Conservation (phyloP, 2,113 vertebrate genomes). For the Carettochelys insculpta region DNA sequence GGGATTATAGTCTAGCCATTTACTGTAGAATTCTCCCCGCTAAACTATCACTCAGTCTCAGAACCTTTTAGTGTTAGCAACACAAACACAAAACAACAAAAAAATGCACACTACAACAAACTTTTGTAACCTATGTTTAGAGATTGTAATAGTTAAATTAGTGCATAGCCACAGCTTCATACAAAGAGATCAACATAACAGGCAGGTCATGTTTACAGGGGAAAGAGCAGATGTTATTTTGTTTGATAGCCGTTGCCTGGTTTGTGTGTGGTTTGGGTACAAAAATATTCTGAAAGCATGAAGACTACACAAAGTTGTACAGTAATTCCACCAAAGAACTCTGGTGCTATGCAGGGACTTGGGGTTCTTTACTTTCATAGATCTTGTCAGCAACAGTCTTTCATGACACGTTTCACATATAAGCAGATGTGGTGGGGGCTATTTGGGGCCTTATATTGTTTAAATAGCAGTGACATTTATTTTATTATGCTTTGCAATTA, state of each 20-base stretch:
- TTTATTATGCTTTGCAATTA: not conserved
- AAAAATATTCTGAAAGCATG: not conserved
- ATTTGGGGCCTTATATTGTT: not conserved
- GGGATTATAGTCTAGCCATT: constrained; percentile 25
- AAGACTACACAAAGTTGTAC: not conserved
- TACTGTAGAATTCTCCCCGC: not conserved
- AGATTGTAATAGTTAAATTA: not conserved
- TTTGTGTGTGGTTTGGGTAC: not conserved
- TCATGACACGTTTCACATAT: not conserved
- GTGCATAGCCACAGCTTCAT: not conserved
- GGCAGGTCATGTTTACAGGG: not conserved
- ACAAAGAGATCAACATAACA: fast-evolving
- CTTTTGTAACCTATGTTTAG: not conserved
- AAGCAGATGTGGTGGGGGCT: not conserved
- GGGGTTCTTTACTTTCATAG: not conserved
- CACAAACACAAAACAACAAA: not conserved
- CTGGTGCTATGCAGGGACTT: not conserved
- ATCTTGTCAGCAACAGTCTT: not conserved
- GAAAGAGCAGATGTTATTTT: not conserved
- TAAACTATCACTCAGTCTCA: not conserved
- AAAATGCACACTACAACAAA: not conserved
- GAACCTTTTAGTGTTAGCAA: not conserved
- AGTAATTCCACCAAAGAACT: not conserved
- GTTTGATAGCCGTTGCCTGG: not conserved
- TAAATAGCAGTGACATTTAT: not conserved